Percentiles rank a stretch among this genome's conserved stretches.
Evolutionary conservation across 2,113 vertebrate genomes (phyloP).

Genomic region (Campylomormyrus tamandua): DNA sequence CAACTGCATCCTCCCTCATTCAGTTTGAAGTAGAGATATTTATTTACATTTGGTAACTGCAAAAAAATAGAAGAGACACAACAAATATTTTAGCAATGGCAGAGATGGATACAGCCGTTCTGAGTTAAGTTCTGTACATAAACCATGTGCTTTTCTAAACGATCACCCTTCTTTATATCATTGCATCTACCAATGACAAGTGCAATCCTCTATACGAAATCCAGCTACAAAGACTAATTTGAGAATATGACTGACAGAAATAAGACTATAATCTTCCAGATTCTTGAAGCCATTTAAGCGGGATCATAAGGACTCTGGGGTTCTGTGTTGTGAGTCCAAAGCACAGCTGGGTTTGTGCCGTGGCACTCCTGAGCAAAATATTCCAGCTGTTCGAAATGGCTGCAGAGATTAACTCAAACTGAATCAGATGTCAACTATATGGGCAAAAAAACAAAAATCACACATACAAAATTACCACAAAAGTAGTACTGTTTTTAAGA

Average conservation of each 20-base stretch:
- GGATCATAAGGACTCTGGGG: not conserved
- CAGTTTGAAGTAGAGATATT: not conserved
- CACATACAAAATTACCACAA: not conserved
- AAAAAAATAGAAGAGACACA: not conserved
- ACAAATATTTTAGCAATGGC: not conserved
- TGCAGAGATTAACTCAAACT: not conserved
- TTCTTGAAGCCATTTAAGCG: not conserved
- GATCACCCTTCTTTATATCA: not conserved
- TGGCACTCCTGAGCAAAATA: not conserved
- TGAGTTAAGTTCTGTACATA: not conserved
- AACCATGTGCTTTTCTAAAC: not conserved
- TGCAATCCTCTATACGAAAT: not conserved
- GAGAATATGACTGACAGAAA: slow-evolving; percentile 4
- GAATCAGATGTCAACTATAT: not conserved
- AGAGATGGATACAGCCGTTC: not conserved
- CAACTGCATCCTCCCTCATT: not conserved
- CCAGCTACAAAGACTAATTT: not conserved
- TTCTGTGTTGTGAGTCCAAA: not conserved
- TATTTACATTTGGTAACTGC: not conserved
- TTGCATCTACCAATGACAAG: not conserved
- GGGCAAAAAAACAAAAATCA: not conserved
- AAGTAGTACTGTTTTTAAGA: not conserved
- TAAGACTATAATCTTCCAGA: slow-evolving; percentile 2
- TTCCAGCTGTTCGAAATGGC: not conserved
- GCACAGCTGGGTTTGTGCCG: not conserved